Percentiles rank a stretch among this genome's conserved stretches.
These are phyloP conservation scores for Spodoptera picta DNA, from an alignment of 2,888 invertebrate genomes.

Conservation along the genomic window DNA sequence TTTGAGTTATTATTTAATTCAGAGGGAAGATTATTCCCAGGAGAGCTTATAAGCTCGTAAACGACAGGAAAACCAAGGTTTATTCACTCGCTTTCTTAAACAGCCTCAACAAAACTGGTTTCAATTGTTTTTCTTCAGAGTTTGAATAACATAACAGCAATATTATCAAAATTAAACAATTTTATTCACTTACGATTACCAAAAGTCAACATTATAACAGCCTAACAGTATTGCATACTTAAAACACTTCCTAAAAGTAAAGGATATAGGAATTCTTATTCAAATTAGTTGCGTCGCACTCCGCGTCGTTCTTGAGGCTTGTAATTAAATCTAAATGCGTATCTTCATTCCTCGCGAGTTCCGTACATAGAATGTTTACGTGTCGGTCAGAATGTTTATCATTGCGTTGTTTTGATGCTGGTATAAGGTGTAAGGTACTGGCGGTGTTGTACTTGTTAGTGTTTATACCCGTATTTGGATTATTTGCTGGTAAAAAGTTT, in stretches of 20 bases:
- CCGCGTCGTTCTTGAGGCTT: constrained; percentile 15
- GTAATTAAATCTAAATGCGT: constrained; percentile 58
- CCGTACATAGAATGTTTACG: constrained; percentile 50
- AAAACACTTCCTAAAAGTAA: constrained; percentile 23
- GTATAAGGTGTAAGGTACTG: neutral
- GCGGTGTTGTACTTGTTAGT: neutral
- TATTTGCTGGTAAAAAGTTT: too few species aligned
- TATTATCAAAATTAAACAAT: constrained; percentile 17
- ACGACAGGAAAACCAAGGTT: too few species aligned
- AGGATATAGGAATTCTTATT: constrained; percentile 46
- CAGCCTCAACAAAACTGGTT: too few species aligned
- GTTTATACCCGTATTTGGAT: neutral
- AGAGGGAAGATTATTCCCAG: too few species aligned
- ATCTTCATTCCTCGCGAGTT: constrained; percentile 41
- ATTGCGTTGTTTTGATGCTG: constrained; percentile 18
- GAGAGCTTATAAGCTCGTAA: too few species aligned
- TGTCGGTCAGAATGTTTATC: constrained; percentile 44
- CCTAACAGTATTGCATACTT: constrained; percentile 16
- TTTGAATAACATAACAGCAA: neutral
- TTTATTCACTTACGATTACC: constrained; percentile 14
- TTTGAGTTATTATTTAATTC: too few species aligned
- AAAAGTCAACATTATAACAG: constrained; percentile 8
- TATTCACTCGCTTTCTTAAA: too few species aligned
- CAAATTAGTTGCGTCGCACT: constrained; percentile 35
- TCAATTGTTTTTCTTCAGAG: too few species aligned